Base-by-base conservation (phyloP, 2,888 invertebrate genomes). In the Coelinius sp. region DNA sequence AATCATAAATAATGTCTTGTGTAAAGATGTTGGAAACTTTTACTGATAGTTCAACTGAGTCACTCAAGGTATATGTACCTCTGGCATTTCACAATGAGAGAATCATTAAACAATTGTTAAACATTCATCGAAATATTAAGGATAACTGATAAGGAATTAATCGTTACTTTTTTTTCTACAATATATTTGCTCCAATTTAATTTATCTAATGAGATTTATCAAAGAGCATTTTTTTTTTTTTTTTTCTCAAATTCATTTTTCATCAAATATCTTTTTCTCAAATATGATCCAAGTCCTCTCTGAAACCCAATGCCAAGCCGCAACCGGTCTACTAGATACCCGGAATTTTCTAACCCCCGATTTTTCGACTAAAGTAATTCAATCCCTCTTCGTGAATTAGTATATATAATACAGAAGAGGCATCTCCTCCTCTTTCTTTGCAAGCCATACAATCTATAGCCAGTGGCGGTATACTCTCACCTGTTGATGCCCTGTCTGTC, bases 401-500 rank as follows among this genome's bases (percentile, higher is more conserved):
- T 53, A 17, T 52, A 59, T 73, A 71, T 59, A 67, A 46, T 68
- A 72, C 46, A 70, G 31, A 68, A 56, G 56, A 64, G 35, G 63
- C 44, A 52, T 53, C 53, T 17, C 53, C 24, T 24, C 24, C 56
- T 59, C 35, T 59, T 20, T 59, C 20, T 59, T 31, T 17, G 20
- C 59, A 35, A 59, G 46, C 46, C 20, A 49, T 20, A 62, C 44
- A 38, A 22, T 12, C 22, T 24, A 17, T 56, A 53, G 64, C 70
- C 65, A 70, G 53, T 65, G 70, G 64, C 70, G 53, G 59, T 59
- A 46, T 64, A 79, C 79, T 77, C 72, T 78, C 77, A 78, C 78
- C 78, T 78, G 77, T 78, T 78, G n/a, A n/a, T n/a, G 77, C 77
- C 76, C 72, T 74, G 73, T 68, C 74, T 68, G 73, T 65, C 71